Conservation (phyloP, 2,113 vertebrate genomes). For the Oreotrochilus melanogaster region DNA sequence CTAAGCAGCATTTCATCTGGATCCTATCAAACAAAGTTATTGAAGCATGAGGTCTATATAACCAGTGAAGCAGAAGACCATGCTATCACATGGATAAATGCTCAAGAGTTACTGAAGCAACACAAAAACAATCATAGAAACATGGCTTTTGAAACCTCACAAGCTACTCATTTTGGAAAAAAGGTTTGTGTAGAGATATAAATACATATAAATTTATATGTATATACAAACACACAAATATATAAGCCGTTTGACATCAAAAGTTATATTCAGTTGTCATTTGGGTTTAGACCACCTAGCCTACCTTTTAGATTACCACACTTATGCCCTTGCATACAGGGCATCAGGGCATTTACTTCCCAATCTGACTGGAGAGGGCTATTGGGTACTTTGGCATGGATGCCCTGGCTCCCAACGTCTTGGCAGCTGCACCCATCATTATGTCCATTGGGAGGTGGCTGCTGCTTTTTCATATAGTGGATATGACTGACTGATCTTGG, state of each 20-base stretch:
- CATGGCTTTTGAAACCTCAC: constrained; percentile 69
- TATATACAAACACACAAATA: background rate
- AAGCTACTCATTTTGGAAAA: constrained; percentile 28
- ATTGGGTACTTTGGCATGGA: accelerated
- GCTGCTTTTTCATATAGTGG: background rate
- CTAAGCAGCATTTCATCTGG: constrained; percentile 75
- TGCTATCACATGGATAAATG: constrained; percentile 84
- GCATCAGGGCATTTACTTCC: accelerated
- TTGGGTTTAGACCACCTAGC: background rate
- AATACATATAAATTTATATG: background rate
- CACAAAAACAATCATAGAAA: constrained; percentile 79
- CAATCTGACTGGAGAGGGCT: background rate
- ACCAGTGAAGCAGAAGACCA: constrained; percentile 78
- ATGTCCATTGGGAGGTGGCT: accelerated
- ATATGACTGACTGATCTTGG: accelerated
- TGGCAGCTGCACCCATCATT: background rate
- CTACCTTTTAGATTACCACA: background rate
- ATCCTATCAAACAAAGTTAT: constrained; percentile 75
- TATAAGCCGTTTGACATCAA: background rate
- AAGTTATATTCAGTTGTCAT: background rate
- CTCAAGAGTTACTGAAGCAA: constrained; percentile 77
- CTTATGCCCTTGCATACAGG: accelerated
- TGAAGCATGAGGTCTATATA: constrained; percentile 75
- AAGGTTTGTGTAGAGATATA: background rate
- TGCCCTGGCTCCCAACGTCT: accelerated